A percentile compares a stretch with the other conserved stretches of the same genome.
Conservation (phyloP, 2,888 invertebrate genomes). For the Cataglyphis cursor region DNA sequence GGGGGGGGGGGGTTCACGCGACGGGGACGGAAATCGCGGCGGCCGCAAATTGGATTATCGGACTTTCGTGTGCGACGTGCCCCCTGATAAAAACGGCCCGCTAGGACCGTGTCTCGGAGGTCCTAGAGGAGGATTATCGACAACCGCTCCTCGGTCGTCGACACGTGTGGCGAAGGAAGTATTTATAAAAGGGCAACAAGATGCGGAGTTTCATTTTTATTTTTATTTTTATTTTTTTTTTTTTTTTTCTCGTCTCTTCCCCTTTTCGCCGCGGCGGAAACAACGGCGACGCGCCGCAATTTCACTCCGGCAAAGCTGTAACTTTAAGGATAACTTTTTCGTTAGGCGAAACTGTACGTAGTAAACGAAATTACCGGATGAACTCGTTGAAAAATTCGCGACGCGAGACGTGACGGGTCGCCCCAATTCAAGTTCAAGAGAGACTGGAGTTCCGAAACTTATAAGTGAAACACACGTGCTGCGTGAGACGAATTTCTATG, state of each 20-base stretch:
- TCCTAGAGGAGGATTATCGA: constrained; percentile 65
- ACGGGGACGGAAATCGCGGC: constrained; percentile 41
- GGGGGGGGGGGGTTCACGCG: background rate
- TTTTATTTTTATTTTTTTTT: background rate
- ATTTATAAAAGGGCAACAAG: constrained; percentile 49
- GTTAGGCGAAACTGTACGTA: constrained; percentile 39
- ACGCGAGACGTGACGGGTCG: constrained; percentile 36
- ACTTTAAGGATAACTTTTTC: constrained; percentile 48
- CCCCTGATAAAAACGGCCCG: constrained; percentile 32
- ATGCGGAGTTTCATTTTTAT: constrained; percentile 20
- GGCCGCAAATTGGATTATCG: constrained; percentile 56
- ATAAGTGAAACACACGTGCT: background rate
- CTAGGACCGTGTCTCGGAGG: constrained; percentile 32
- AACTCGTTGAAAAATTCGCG: constrained; percentile 48
- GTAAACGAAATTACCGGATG: constrained; percentile 51
- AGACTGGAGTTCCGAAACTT: constrained; percentile 15
- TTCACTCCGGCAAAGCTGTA: constrained; percentile 43
- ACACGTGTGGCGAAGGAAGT: constrained; percentile 61
- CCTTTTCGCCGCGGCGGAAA: constrained; percentile 28
- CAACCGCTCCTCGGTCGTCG: constrained; percentile 51
- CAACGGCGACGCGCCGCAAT: constrained; percentile 48
- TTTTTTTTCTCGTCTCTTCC: background rate
- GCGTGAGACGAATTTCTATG: background rate
- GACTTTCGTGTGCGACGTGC: constrained; percentile 37
- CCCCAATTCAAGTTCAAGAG: constrained; percentile 25